phyloP scores from a whole-genome alignment of 2,888 invertebrate species.

The Balanococcus diminutus region DNA sequence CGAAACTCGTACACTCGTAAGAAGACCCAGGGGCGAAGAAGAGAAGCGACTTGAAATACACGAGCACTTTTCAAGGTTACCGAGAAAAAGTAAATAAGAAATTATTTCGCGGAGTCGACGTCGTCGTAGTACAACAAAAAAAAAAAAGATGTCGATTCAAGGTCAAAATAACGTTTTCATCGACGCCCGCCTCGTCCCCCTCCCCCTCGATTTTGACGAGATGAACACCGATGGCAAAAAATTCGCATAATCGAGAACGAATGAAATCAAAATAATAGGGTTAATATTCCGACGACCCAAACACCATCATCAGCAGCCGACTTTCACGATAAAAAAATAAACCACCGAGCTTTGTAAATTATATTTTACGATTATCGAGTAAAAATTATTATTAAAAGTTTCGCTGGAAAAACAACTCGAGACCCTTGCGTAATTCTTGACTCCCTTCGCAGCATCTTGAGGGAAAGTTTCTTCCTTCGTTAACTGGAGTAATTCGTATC shows the following conservation, averaged over 20 bases:
- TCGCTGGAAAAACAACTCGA: not conserved
- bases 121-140: not conserved
- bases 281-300: not conserved
- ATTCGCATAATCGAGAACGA: not conserved
- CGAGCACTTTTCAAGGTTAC: constrained; percentile 12
- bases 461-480: not conserved
- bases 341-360: not conserved
- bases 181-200: not conserved
- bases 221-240: not conserved
- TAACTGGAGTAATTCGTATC: not conserved
- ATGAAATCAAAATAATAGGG: not conserved
- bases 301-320: not conserved
- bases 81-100: constrained; percentile 40
- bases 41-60: not conserved
- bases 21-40: not conserved
- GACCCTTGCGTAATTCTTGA: not conserved
- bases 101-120: not conserved
- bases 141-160: constrained; percentile 9
- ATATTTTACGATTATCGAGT: constrained; percentile 13
- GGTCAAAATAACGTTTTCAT: not conserved
- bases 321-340: not conserved
- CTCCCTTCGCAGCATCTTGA: not conserved
- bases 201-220: not conserved
- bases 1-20: not conserved
- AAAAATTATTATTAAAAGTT: constrained; percentile 28